These are phyloP conservation scores for Drosophila colorata DNA, from an alignment of 2,888 invertebrate genomes.

Conservation along the genomic window DNA sequence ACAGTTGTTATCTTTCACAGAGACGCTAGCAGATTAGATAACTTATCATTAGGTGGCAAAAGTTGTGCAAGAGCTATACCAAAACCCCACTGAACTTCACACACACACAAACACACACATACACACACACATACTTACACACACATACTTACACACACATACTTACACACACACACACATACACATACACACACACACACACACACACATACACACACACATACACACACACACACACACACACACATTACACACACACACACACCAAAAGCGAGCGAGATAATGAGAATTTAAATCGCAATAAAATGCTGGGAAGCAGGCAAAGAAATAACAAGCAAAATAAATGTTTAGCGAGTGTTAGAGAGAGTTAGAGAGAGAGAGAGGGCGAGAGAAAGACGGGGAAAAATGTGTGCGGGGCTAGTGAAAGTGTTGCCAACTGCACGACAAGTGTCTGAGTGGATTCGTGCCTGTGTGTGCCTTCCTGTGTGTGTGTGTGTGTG, in stretches of 20 bases:
- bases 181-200: slow-evolving; percentile 17
- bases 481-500: slow-evolving; percentile 21
- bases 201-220: slow-evolving; percentile 10
- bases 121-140: slow-evolving; percentile 20
- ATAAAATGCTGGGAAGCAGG: slow-evolving; percentile 61
- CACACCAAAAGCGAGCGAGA: slow-evolving; percentile 11
- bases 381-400: slow-evolving; percentile 7
- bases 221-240: slow-evolving; percentile 20
- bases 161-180: slow-evolving; percentile 23
- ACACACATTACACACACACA: slow-evolving; percentile 25
- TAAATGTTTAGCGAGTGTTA: slow-evolving; percentile 55
- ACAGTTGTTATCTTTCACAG: slow-evolving; percentile 57
- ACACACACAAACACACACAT: slow-evolving; percentile 14
- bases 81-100: not conserved
- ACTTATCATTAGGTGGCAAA: slow-evolving; percentile 59
- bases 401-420: slow-evolving; percentile 32
- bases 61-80: slow-evolving; percentile 24
- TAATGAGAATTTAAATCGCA: slow-evolving; percentile 77
- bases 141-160: slow-evolving; percentile 8
- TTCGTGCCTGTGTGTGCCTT: slow-evolving; percentile 21
- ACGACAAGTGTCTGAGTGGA: slow-evolving; percentile 43
- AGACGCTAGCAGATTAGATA: slow-evolving; percentile 50
- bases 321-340: slow-evolving; percentile 64
- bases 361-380: slow-evolving; percentile 14
- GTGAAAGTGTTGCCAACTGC: slow-evolving; percentile 70